phyloP scores from a whole-genome alignment of 2,113 vertebrate species.

The Scortum barcoo region DNA sequence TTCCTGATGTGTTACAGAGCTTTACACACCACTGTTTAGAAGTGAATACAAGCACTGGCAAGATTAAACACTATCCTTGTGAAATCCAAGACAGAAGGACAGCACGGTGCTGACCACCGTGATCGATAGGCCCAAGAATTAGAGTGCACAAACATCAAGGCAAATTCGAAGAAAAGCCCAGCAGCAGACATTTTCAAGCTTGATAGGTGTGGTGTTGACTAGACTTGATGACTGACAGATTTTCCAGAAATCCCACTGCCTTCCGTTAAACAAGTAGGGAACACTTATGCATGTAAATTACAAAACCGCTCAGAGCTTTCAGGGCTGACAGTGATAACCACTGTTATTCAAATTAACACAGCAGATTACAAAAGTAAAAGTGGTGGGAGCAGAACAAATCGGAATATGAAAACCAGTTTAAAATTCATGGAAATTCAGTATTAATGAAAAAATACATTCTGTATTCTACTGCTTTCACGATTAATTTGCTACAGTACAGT shows the following conservation, averaged over 20 bases:
- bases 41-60: background rate
- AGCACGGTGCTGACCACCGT: background rate
- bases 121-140: constrained; percentile 7
- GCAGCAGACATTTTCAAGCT: background rate
- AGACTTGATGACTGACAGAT: constrained; percentile 33
- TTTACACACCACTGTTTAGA: background rate
- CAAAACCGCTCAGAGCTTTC: constrained; percentile 14
- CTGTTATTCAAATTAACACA: constrained; percentile 53
- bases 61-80: background rate
- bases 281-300: constrained; percentile 47
- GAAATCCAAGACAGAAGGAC: background rate
- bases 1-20: background rate
- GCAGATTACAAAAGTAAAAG: constrained; percentile 29
- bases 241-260: constrained; percentile 25
- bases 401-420: background rate
- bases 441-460: constrained; percentile 8
- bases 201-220: constrained; percentile 31
- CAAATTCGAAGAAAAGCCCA: background rate
- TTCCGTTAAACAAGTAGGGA: background rate
- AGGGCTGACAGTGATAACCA: constrained; percentile 39
- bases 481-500: background rate
- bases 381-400: constrained; percentile 13
- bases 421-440: constrained; percentile 9
- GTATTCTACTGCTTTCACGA: constrained; percentile 6
- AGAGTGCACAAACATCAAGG: background rate